phyloP scores from a whole-genome alignment of 2,113 vertebrate genomes.

The Rhinolophus sinicus region DNA sequence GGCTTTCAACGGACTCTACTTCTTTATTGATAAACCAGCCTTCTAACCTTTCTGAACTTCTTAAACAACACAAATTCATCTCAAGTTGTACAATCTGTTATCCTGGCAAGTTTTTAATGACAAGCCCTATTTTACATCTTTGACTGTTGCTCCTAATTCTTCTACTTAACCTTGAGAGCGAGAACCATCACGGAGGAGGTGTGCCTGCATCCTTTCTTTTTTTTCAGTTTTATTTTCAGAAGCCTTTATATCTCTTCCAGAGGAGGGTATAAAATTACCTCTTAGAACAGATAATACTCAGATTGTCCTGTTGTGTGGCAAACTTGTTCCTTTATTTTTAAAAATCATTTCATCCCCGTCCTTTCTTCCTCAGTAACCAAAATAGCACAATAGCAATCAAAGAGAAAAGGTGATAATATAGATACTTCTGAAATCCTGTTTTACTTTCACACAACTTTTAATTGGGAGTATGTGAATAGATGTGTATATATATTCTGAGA shows the following conservation, averaged over 20 bases:
- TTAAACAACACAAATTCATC: neutral
- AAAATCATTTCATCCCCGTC: neutral
- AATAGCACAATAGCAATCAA: constrained; percentile 25
- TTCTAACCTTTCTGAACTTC: constrained; percentile 52
- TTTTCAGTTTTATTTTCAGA: neutral
- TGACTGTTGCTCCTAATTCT: neutral
- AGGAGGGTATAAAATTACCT: neutral
- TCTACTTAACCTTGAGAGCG: neutral
- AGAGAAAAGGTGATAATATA: neutral
- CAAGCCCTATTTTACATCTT: neutral
- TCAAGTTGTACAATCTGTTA: neutral
- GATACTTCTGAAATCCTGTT: neutral
- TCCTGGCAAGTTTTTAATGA: neutral
- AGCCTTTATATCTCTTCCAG: neutral
- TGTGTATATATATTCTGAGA: neutral
- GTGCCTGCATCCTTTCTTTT: neutral
- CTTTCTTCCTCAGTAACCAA: neutral
- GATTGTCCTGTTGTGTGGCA: neutral
- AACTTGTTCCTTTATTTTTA: neutral
- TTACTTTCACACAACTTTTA: neutral
- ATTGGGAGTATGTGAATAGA: neutral
- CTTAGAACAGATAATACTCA: neutral
- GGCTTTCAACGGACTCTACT: constrained; percentile 17
- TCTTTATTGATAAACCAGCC: constrained; percentile 62
- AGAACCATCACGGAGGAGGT: neutral